Evolutionary conservation across 2,888 invertebrate genomes (phyloP).

Genomic region (Mythimna vitellina): DNA sequence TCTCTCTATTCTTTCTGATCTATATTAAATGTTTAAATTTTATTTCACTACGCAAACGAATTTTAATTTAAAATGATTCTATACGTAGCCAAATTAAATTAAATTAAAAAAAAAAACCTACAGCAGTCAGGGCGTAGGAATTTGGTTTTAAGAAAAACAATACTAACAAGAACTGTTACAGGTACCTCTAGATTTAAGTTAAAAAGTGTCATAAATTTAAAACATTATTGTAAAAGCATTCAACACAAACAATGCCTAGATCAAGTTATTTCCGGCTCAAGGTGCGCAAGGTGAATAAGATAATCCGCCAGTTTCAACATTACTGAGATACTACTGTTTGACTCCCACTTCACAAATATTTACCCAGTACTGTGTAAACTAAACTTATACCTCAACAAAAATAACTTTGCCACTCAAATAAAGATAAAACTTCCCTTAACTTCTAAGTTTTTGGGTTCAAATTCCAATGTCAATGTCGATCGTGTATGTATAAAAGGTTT

Average conservation of each 20-base stretch:
- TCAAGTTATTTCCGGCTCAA: conserved; percentile 69
- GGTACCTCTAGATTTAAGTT: background rate
- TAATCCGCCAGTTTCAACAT: conserved; percentile 77
- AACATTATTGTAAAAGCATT: conserved; percentile 19
- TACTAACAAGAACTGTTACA: background rate
- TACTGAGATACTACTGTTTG: conserved; percentile 80
- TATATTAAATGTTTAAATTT: too few species aligned
- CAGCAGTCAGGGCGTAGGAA: too few species aligned
- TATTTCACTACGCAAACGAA: too few species aligned
- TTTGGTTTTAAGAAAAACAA: background rate
- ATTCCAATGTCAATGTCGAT: conserved; percentile 30
- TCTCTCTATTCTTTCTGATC: background rate
- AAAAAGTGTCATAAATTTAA: conserved; percentile 1
- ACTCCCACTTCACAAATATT: conserved; percentile 82
- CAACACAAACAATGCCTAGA: conserved; percentile 50
- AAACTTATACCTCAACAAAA: conserved; percentile 69
- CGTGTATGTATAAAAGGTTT: conserved; percentile 42
- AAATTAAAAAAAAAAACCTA: too few species aligned
- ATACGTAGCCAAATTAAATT: too few species aligned
- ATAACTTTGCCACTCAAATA: conserved; percentile 59
- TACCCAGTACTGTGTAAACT: conserved; percentile 80
- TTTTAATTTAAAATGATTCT: too few species aligned
- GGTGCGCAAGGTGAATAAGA: conserved; percentile 72
- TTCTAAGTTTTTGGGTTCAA: conserved; percentile 36
- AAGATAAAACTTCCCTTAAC: conserved; percentile 34